Conservation (phyloP, 2,888 invertebrate genomes). For the Hypselothyrea guttata region DNA sequence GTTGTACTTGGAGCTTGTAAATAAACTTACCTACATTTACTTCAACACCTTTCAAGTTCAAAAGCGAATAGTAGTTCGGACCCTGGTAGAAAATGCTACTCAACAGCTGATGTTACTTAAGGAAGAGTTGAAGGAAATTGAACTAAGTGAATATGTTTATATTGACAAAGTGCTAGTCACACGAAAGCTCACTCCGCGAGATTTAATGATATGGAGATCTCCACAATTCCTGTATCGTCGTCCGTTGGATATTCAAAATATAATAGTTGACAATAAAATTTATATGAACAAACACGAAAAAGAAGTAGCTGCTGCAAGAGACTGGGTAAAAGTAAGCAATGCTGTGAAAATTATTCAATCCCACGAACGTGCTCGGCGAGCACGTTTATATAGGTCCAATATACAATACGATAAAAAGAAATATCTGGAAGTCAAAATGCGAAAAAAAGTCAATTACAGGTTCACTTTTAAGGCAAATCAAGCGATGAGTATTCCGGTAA, state of each 20-base stretch:
- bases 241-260: constrained; percentile 70
- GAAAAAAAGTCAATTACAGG: constrained; percentile 59
- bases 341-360: constrained; percentile 82
- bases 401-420: constrained; percentile 62
- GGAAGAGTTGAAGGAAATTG: constrained; percentile 83
- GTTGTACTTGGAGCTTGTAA: constrained; percentile 77
- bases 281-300: constrained; percentile 58
- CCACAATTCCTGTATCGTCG: constrained; percentile 81
- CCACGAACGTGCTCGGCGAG: constrained; percentile 82
- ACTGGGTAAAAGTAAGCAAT: constrained; percentile 59
- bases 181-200: constrained; percentile 86
- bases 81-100: constrained; percentile 70
- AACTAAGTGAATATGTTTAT: constrained; percentile 85
- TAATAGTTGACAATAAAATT: constrained; percentile 63
- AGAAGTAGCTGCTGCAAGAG: constrained; percentile 32
- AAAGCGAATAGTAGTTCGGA: constrained; percentile 73
- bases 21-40: constrained; percentile 79
- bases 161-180: constrained; percentile 87
- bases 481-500: constrained; percentile 76
- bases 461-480: constrained; percentile 78
- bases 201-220: constrained; percentile 84
- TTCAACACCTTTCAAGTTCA: constrained; percentile 80
- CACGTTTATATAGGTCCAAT: constrained; percentile 62
- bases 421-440: constrained; percentile 44
- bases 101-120: constrained; percentile 84